Percentiles rank a stretch among this genome's conserved stretches.
phyloP scores from a whole-genome alignment of 2,113 vertebrate genomes.

The Bombycilla garrulus region DNA sequence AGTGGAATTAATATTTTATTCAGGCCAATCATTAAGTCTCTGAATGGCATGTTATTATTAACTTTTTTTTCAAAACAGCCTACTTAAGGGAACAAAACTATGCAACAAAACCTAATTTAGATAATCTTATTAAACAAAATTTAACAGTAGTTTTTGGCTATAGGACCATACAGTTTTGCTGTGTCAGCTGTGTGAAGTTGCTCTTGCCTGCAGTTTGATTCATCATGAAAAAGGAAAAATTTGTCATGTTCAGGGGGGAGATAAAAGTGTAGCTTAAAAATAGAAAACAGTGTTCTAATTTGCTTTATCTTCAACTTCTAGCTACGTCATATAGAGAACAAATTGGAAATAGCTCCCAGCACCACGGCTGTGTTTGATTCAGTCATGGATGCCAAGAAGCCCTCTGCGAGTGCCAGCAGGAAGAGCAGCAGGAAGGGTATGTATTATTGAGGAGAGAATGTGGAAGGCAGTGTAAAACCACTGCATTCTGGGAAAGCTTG shows the following conservation, averaged over 20 bases:
- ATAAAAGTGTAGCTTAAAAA: neutral
- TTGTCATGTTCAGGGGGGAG: rapidly evolving
- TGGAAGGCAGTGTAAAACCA: neutral
- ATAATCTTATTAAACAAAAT: neutral
- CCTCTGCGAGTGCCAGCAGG: conserved; percentile 68
- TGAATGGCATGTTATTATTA: neutral
- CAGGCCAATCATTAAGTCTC: neutral
- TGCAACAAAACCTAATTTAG: neutral
- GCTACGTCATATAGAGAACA: conserved; percentile 94
- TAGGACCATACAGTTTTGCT: neutral
- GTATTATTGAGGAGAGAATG: neutral
- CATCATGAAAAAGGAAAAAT: neutral
- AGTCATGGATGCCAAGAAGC: conserved; percentile 86
- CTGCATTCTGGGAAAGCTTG: neutral
- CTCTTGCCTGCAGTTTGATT: neutral
- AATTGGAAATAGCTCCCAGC: conserved; percentile 82
- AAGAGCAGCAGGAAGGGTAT: conserved; percentile 83
- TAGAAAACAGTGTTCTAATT: neutral
- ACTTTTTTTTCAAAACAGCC: neutral
- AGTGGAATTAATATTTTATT: conserved; percentile 12
- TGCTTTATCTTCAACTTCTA: conserved; percentile 61
- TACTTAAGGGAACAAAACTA: neutral
- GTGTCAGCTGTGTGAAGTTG: neutral
- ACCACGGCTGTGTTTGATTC: conserved; percentile 82
- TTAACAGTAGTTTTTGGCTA: neutral